A percentile compares a stretch with the other conserved stretches of the same genome.
phyloP scores from a whole-genome alignment of 2,888 invertebrate genomes.

The Perizoma flavofasciatum region DNA sequence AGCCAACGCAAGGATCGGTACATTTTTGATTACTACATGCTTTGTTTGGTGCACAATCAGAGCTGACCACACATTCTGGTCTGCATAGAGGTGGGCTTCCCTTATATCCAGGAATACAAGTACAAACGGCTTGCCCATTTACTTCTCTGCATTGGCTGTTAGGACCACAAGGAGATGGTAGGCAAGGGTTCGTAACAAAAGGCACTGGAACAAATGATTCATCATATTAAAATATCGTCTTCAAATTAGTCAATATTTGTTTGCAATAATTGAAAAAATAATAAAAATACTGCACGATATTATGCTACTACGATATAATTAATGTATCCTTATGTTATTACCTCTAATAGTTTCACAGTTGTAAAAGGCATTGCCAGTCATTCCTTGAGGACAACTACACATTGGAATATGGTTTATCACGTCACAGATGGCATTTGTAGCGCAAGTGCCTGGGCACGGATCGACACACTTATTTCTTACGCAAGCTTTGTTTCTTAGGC shows the following conservation, averaged over 20 bases:
- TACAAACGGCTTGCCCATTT: slow-evolving; percentile 88
- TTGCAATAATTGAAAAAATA: too few relatives aligned
- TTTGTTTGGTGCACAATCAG: slow-evolving; percentile 88
- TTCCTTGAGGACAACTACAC: slow-evolving; percentile 87
- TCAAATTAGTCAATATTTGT: too few relatives aligned
- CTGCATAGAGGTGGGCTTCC: slow-evolving; percentile 90
- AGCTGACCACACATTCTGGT: slow-evolving; percentile 90
- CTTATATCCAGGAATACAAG: slow-evolving; percentile 87
- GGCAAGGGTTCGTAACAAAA: slow-evolving; percentile 84
- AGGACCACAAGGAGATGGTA: slow-evolving; percentile 90
- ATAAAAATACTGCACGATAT: too few relatives aligned
- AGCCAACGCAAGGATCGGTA: slow-evolving; percentile 88
- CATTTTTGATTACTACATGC: slow-evolving; percentile 91
- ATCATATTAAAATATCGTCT: slow-evolving; percentile 6
- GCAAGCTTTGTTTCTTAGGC: slow-evolving; percentile 86
- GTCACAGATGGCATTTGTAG: slow-evolving; percentile 87
- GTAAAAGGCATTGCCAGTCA: slow-evolving; percentile 88
- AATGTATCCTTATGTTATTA: slow-evolving; percentile 36
- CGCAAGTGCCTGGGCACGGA: slow-evolving; percentile 89
- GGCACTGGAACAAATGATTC: slow-evolving; percentile 56
- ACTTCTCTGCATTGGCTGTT: slow-evolving; percentile 88
- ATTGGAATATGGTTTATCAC: slow-evolving; percentile 89
- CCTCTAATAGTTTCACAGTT: slow-evolving; percentile 83
- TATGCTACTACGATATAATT: too few relatives aligned
- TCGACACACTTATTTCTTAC: slow-evolving; percentile 87